phyloP scores from a whole-genome alignment of 2,113 vertebrate species.

The Leptocoma aspasia region DNA sequence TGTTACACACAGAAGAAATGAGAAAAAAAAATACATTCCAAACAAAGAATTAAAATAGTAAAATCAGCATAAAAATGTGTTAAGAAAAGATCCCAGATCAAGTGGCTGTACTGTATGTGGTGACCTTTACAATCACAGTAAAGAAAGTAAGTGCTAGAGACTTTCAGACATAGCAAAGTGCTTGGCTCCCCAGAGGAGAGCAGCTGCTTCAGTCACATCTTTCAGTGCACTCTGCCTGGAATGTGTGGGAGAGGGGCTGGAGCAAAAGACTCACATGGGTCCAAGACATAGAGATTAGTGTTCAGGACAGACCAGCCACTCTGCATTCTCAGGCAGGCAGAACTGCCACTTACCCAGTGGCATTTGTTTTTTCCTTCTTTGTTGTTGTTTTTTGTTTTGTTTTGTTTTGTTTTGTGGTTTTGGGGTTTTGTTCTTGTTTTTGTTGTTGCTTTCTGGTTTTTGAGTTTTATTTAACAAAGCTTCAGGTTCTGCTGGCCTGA shows the following conservation, averaged over 20 bases:
- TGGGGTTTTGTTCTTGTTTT: neutral
- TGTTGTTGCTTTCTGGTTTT: neutral
- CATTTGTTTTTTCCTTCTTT: neutral
- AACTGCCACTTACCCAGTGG: neutral
- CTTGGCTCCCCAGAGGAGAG: neutral
- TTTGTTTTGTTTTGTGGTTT: neutral
- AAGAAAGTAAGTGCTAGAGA: conserved; percentile 20
- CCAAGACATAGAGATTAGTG: neutral
- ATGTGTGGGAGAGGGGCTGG: neutral
- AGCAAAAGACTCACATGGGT: neutral
- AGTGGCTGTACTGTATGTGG: conserved; percentile 7
- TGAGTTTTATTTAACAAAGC: neutral
- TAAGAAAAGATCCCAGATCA: conserved; percentile 44
- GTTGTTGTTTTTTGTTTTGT: neutral
- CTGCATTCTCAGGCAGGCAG: neutral
- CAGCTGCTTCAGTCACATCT: conserved; percentile 10
- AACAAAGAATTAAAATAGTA: conserved; percentile 44
- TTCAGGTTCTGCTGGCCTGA: neutral
- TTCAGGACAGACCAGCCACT: neutral
- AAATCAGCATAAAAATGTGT: conserved; percentile 40
- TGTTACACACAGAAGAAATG: conserved; percentile 53
- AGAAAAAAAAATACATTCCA: conserved; percentile 48
- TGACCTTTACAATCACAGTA: conserved; percentile 49
- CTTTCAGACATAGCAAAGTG: neutral
- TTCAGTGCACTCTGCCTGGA: conserved; percentile 25